Base-by-base conservation (phyloP, 2,797 vertebrate species). In the Sciurus vulgaris region DNA sequence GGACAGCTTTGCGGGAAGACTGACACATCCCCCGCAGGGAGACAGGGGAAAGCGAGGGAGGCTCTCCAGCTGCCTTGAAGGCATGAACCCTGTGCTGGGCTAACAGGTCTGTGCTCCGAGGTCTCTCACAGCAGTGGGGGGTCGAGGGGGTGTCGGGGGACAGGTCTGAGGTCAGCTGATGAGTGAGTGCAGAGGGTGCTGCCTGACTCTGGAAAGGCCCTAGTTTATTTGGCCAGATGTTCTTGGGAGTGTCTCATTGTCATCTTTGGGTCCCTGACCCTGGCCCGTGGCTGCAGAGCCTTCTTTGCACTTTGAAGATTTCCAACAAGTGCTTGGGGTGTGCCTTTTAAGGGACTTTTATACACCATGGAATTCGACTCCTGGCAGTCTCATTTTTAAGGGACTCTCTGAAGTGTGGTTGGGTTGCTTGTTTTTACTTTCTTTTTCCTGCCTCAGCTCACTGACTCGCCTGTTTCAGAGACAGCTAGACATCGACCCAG, bases 221-320 rank as follows among this genome's bases (percentile, higher is more conserved):
- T 84, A 84, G 94, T 83, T 76, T 96, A 96, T 96, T 98, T 96
- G 98, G 94, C 96, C 97, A 97, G 97, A 98, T 98, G 97, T 98
- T 98, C 93, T 95, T 96, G 93, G 96, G 96, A 98, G 97, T 96
- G 96, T 96, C 97, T 98, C 96, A 95, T 24, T 96, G 97, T 98
- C 97, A 96, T 96, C 94, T 97, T 97, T 74, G 92, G 93, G 94
- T 97, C 96, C 72, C 7, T 88, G 91, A 90, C 97, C 96, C 83
- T 96, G n/a, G 0, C 92, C 91, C 38, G 2, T 89, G 67, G 96
- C 94, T 94, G 85, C 91, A 74, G 93, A 96, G 91, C 81, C 93
- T 98, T 96, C 92, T 90, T 93, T 96, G 96, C 84, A 93, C 97
- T 98, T 98, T 97, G 91, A 95, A 94, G 92, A 82, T 97, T 96